Evolutionary conservation across 2,888 invertebrate genomes (phyloP).

Genomic region (Hesperia comma): DNA sequence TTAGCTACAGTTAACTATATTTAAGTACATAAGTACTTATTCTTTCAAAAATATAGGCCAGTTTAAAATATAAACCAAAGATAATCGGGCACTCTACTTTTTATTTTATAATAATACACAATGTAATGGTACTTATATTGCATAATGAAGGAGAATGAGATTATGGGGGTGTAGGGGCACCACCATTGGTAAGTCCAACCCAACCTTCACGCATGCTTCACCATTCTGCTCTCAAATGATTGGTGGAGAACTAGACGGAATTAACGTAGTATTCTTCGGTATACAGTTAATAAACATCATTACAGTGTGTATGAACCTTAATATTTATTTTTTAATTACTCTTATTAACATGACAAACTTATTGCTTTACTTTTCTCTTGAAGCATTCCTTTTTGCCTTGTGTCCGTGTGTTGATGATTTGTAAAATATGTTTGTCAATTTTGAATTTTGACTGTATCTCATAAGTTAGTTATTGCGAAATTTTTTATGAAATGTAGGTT

Average conservation of each 20-base stretch:
- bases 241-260: too few relatives aligned
- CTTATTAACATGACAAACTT: constrained; percentile 22
- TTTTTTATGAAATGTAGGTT: constrained; percentile 19
- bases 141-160: too few relatives aligned
- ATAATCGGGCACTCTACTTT: not conserved
- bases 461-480: constrained; percentile 5
- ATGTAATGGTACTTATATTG: too few relatives aligned
- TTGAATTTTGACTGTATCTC: constrained; percentile 5
- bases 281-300: not conserved
- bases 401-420: constrained; percentile 15
- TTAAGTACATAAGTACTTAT: too few relatives aligned
- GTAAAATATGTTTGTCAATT: constrained; percentile 24
- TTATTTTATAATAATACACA: not conserved
- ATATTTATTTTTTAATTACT: constrained; percentile 8
- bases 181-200: too few relatives aligned
- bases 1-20: too few relatives aligned
- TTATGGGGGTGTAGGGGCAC: too few relatives aligned
- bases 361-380: not conserved
- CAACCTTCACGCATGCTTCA: too few relatives aligned
- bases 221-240: too few relatives aligned
- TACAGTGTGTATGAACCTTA: not conserved
- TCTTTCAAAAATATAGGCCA: not conserved
- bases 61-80: constrained; percentile 6
- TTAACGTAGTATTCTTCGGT: too few relatives aligned
- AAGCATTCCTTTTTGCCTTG: constrained; percentile 15